phyloP scores from a whole-genome alignment of 2,797 vertebrate genomes.

The Sarcoramphus papa region DNA sequence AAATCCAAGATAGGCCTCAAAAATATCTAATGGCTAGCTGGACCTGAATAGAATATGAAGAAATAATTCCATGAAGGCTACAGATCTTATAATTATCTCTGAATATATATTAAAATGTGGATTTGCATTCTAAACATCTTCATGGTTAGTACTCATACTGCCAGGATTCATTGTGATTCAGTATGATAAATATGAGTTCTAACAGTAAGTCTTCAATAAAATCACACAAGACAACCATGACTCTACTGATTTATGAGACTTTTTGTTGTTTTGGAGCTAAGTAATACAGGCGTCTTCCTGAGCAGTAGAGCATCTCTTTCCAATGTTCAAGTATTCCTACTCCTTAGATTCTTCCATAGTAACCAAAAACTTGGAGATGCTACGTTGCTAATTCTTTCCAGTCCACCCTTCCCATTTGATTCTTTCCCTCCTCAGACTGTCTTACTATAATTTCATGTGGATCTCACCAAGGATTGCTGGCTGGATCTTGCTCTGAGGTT shows the following conservation, averaged over 20 bases:
- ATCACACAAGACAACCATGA: neutral
- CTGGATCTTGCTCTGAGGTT: neutral
- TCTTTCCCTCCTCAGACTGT: neutral
- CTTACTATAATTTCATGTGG: neutral
- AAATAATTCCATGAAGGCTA: neutral
- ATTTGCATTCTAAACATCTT: neutral
- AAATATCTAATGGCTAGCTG: neutral
- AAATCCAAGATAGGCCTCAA: neutral
- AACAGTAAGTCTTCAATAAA: neutral
- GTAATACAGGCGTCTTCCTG: neutral
- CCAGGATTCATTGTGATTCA: neutral
- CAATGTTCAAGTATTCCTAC: neutral
- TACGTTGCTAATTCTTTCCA: neutral
- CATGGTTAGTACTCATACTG: neutral
- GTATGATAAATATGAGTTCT: neutral
- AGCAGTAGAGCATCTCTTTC: neutral
- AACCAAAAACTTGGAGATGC: neutral
- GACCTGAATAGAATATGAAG: neutral
- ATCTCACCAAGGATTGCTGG: neutral
- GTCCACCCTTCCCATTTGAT: neutral
- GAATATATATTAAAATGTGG: neutral
- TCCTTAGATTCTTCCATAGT: neutral
- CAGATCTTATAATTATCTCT: neutral
- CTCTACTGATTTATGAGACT: neutral
- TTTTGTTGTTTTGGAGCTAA: neutral